Evolutionary conservation across 2,113 vertebrate species (phyloP), one percentile per base, ranked within the genome.

Genomic region (Empidonax traillii): DNA sequence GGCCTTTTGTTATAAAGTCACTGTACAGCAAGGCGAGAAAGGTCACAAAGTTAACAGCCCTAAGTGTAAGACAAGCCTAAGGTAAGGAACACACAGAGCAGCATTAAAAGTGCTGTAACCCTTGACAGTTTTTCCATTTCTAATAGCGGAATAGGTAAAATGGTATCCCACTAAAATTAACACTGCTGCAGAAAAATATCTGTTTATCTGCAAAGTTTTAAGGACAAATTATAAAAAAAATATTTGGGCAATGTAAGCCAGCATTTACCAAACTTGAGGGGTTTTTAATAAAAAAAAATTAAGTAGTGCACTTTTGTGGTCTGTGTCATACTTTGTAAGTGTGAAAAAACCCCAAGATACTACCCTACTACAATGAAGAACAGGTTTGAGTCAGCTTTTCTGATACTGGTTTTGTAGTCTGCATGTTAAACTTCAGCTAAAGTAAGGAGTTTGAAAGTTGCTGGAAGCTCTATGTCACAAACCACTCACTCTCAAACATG

Each of bases 51-150:
- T 20, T 20, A 68, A 53, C 19, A 67, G n/a, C 7, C 25, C 7
- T 3, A 72, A 33, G 8, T 2, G 3, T 13, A 72, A 61, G 30
- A 53, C 2, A 37, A 77, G 21, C 46, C 41, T 44, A 35, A 33
- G 4, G 11, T 11, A 33, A 5, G 43, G 16, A 59, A 56, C 0
- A 1, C 7, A 1, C 15, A 66, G 19, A 8, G 13, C 7, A 39
- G 37, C 31, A 33, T 3, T 12, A 10, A 2, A 44, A 66, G 17
- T 10, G 3, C 65, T 49, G 43, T 6, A 77, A 44, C 8, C 19
- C 31, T 66, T 55, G n/a, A 41, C 13, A n/a, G 17, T 20, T 82
- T 56, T 58, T 43, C 43, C 14, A 5, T 31, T 74, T 83, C 49
- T 51, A 63, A 55, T 1, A 82, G 52, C 2, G 5, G 10, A 77